Evolutionary conservation across 2,797 vertebrate genomes (phyloP), one percentile per base, ranked within the genome.

Genomic region (Poliocrania exsul): DNA sequence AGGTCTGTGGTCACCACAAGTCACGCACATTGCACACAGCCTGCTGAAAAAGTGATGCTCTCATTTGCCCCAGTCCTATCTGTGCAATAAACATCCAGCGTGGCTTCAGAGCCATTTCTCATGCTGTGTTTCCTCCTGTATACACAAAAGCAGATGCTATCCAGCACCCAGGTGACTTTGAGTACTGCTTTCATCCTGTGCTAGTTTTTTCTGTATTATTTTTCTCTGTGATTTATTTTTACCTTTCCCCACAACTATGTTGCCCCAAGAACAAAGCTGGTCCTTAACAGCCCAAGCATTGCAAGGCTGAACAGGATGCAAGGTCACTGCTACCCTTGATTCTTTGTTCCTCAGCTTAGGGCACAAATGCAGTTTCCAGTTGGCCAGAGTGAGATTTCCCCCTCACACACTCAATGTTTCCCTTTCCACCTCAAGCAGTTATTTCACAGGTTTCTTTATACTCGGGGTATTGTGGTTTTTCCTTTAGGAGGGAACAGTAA

Each of bases 121-220:
- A n/a, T 58, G 54, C 72, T 62, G 79, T 62, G 70, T 20, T 79
- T 92, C 80, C 66, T 57, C 44, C 94, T 84, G 29, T 66, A 70
- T 31, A 38, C 70, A 58, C 73, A 88, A 80, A 53, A 73, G 73
- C 87, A 95, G 93, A 88, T 95, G 91, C 91, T 91, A n/a, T 81
- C 66, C 56, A 88, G 92, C 92, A 82, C 90, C 88, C 86, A 87
- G 83, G 60, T 81, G 85, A 95, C 85, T 90, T 64, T 2, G 5
- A 88, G 62, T 50, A 67, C 73, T 81, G 80, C 73, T 92, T 92
- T 81, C 81, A 89, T 89, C 86, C 87, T 67, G 42, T 12, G 74
- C 62, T 86, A 19, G 3, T 42, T 91, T 37, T 37, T 81, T 84
- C 72, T 83, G 44, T 46, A 33, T 7, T 87, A 1, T 75, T 73